Conservation (phyloP, 2,888 invertebrate species). For the Leptinotarsa haldemani region DNA sequence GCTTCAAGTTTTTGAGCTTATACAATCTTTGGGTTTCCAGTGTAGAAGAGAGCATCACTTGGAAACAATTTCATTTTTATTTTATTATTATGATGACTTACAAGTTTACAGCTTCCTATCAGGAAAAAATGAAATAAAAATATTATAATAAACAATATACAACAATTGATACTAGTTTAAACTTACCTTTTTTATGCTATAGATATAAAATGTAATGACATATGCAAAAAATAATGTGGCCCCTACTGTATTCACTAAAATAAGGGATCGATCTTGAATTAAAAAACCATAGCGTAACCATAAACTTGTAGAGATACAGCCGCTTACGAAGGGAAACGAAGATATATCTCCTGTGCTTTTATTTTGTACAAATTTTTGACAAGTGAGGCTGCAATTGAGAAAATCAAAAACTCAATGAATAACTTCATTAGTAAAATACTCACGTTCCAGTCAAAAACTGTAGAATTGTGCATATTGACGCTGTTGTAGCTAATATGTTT, state of each 20-base stretch:
- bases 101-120: no score
- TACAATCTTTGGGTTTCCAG: no score
- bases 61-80: no score
- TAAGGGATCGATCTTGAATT: constrained; percentile 77
- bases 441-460: constrained; percentile 90
- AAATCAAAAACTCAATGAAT: neutral
- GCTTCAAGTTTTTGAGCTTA: no score
- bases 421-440: constrained; percentile 64
- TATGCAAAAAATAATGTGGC: constrained; percentile 78
- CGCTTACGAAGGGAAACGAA: constrained; percentile 81
- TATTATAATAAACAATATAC: no score
- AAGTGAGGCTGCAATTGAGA: constrained; percentile 75
- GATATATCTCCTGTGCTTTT: constrained; percentile 82
- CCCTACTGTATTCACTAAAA: constrained; percentile 82
- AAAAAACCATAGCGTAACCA: constrained; percentile 86
- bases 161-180: neutral
- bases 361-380: constrained; percentile 79
- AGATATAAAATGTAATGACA: constrained; percentile 77
- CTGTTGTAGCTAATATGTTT: constrained; percentile 69
- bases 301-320: constrained; percentile 79
- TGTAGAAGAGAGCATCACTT: no score
- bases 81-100: no score
- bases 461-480: constrained; percentile 81
- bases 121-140: no score
- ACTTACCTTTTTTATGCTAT: constrained; percentile 76